Base-by-base conservation (phyloP, 2,888 invertebrate genomes). In the Ommatoiulus sabulosus region DNA sequence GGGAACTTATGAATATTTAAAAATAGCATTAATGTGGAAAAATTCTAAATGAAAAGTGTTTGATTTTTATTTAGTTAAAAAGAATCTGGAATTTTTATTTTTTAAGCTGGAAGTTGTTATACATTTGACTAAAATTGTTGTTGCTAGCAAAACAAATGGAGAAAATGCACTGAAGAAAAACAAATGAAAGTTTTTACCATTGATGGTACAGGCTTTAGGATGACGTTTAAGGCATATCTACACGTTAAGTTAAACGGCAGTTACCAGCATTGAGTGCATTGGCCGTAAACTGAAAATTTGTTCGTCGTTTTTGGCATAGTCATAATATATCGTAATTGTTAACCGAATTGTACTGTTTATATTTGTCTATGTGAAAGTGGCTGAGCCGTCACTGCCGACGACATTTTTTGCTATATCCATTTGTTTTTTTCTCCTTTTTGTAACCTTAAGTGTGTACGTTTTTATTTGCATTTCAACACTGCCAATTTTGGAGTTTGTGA, bases 401-500 rank as follows among this genome's bases (percentile, higher is more conserved):
- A 80, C 80, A 80, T 80, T 80, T 80, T 80, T 80, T 35, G 10
- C 80, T 72, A 20, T 35, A 35, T 80, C 15, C 35, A 8, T 80
- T 57, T 57, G 7, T n/a, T 24, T 24, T 20, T 24, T 80, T 80
- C 10, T 10, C 12, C 4, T 80, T 80, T 72, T 80, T 80, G 80
- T 80, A 80, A 80, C 80, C 10, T 80, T 80, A 80, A 24, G 80
- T 80, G 80, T 80, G 80, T 80, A 80, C 4, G 24, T 72, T 80
- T 20, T 80, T 35, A 80, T 80, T 80, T 80, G 80, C 80, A 80
- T 80, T 80, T 80, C 20, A 5, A 80, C 80, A 80, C 80, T 80
- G 80, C 80, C 80, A 80, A 80, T 80, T 80, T 80, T 80, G 80
- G 80, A 80, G 35, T 80, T 80, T 80, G 80, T 80, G 80, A 80